Percentiles rank a stretch among this genome's conserved stretches.
phyloP scores from a whole-genome alignment of 2,797 vertebrate genomes.

The Pachyuromys duprasi region DNA sequence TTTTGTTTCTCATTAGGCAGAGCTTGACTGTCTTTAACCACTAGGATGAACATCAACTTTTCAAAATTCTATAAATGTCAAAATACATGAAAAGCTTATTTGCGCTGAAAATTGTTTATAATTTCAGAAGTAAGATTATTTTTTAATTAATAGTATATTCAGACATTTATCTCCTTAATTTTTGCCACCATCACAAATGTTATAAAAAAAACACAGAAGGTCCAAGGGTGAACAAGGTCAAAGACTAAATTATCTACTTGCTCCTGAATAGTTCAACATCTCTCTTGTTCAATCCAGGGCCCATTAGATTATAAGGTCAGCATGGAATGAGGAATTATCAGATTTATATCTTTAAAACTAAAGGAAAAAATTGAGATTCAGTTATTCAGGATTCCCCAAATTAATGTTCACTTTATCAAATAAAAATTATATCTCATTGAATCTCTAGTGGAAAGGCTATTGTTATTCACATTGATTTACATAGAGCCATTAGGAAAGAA shows the following conservation, averaged over 20 bases:
- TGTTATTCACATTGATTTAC: conserved; percentile 61
- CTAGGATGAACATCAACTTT: not conserved
- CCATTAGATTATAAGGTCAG: conserved; percentile 87
- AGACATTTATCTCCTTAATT: conserved; percentile 67
- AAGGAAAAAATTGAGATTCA: conserved; percentile 72
- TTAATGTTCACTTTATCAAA: conserved; percentile 79
- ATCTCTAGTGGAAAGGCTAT: conserved; percentile 49
- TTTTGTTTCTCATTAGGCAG: not conserved
- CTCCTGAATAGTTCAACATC: conserved; percentile 84
- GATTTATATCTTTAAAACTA: conserved; percentile 79
- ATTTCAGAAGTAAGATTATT: conserved; percentile 29
- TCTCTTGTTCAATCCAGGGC: conserved; percentile 82
- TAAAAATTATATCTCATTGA: conserved; percentile 69
- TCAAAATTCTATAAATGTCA: conserved; percentile 54
- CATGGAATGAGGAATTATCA: conserved; percentile 81
- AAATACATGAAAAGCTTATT: conserved; percentile 29
- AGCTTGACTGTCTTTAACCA: not conserved
- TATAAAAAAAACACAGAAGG: conserved; percentile 81
- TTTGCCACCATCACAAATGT: conserved; percentile 82
- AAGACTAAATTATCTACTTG: conserved; percentile 84
- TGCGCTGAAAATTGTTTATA: conserved; percentile 22
- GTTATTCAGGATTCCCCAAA: conserved; percentile 73
- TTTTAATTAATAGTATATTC: conserved; percentile 54
- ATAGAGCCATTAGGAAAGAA: conserved; percentile 65
- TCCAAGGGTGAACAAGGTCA: conserved; percentile 79